phyloP scores from a whole-genome alignment of 2,888 invertebrate genomes.

The Endomychus coccineus region DNA sequence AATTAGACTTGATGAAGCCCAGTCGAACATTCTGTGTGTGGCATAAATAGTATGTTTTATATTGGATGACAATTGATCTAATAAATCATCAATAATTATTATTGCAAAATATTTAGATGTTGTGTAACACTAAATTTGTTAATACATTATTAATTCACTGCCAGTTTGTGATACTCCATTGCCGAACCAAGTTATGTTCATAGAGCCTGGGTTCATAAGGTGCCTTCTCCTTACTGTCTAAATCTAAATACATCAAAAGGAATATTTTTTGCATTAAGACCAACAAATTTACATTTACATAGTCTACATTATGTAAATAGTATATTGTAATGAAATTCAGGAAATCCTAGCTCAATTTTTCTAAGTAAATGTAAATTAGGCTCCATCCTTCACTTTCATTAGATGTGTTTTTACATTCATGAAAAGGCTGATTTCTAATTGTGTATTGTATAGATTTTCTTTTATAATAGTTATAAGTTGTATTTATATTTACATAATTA shows the following conservation, averaged over 20 bases:
- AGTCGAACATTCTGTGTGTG: too few species aligned
- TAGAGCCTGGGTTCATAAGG: slow-evolving; percentile 34
- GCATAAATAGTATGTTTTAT: too few species aligned
- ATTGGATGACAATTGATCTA: too few species aligned
- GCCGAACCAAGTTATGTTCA: slow-evolving; percentile 29
- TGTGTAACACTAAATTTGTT: too few species aligned
- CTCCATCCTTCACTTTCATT: slow-evolving; percentile 14
- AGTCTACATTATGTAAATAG: slow-evolving; percentile 25
- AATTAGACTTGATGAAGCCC: too few species aligned
- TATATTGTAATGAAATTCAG: slow-evolving; percentile 20
- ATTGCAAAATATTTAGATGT: too few species aligned
- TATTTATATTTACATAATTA: slow-evolving; percentile 34
- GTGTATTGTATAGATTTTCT: slow-evolving; percentile 29
- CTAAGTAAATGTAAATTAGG: slow-evolving; percentile 22
- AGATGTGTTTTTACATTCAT: slow-evolving; percentile 21
- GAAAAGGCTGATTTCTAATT: slow-evolving; percentile 32
- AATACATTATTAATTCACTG: slow-evolving; percentile 11
- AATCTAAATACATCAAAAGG: slow-evolving; percentile 24
- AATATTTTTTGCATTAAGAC: slow-evolving; percentile 38
- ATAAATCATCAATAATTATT: too few species aligned
- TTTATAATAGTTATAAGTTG: slow-evolving; percentile 27
- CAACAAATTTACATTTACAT: slow-evolving; percentile 26
- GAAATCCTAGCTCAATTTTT: slow-evolving; percentile 37
- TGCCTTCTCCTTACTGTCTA: slow-evolving; percentile 37
- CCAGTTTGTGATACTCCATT: slow-evolving; percentile 37